Evolutionary conservation across 2,888 invertebrate genomes (phyloP), one percentile per base, ranked within the genome.

Genomic region (Girardia tigrina): DNA sequence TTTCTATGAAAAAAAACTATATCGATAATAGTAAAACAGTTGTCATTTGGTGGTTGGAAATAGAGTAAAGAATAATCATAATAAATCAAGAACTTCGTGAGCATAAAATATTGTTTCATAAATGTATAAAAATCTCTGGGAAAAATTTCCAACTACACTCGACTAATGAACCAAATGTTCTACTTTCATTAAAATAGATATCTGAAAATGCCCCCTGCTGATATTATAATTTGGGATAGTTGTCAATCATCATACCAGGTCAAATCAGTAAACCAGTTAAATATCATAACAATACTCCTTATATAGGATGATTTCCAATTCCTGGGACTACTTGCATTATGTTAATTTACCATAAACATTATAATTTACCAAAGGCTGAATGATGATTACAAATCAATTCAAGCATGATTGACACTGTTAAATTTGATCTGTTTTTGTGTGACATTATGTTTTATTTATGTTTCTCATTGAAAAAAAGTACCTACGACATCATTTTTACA

Each of bases 391-490:
- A 23, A 56, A 56, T 56, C 56, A 56, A 56, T 56, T 56, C 56
- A 56, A 56, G 20, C 56, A n/a, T 56, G 56, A 56, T 56, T 56
- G 56, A 56, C 56, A 56, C 56, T 56, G 56, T 56, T 56, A 56
- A 56, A 56, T 56, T 56, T 56, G 56, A 56, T 56, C 56, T 56
- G 56, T 56, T 56, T 56, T 56, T 56, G 20, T 56, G 56, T 56
- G 56, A 56, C 56, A 56, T 56, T 56, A 56, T 56, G 56, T 56
- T 56, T 56, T 56, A 56, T 56, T 56, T 56, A 56, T 56, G 56
- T 56, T 56, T 56, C 4, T 56, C 56, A 56, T 20, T 56, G n/a
- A 23, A 56, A 56, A 36, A 56, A 56, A 56, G 23, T 12, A 56
- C 23, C 56, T 56, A 56, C 56, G 56, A 56, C 56, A 56, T n/a